These are phyloP conservation scores for Sciurus niger DNA, from an alignment of 2,113 vertebrate genomes.

Conservation along the genomic window DNA sequence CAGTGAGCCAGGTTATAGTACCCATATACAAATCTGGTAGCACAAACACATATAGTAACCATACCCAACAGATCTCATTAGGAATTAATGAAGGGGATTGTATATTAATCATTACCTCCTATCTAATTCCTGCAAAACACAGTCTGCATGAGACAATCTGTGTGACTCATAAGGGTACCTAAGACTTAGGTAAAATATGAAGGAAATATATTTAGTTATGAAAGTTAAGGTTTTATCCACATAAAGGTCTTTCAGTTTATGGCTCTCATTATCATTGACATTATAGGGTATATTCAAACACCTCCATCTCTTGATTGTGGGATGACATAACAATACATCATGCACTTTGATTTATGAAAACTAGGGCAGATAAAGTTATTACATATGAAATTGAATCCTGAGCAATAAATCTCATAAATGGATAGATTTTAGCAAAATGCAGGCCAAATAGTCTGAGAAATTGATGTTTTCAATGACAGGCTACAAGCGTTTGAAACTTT, in stretches of 20 bases:
- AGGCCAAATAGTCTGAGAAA: conserved; percentile 4
- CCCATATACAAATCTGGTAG: neutral
- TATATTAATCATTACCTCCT: neutral
- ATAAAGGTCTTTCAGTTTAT: neutral
- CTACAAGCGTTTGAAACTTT: conserved; percentile 23
- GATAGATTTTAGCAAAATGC: conserved; percentile 49
- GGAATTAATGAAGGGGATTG: neutral
- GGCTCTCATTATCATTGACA: conserved; percentile 48
- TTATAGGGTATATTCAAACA: conserved; percentile 16
- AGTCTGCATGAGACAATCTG: neutral
- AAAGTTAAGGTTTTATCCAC: neutral
- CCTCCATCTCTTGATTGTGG: conserved; percentile 16
- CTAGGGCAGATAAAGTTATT: neutral
- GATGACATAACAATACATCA: conserved; percentile 52
- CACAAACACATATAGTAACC: neutral
- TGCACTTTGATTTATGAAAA: conserved; percentile 67
- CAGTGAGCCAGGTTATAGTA: neutral
- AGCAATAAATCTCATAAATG: conserved; percentile 49
- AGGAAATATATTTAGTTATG: neutral
- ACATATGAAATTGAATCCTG: conserved; percentile 12
- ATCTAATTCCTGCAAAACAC: neutral
- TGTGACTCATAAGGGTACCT: neutral
- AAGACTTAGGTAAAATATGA: neutral
- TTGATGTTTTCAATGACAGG: neutral
- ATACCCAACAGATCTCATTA: neutral